Percentiles rank a stretch among this genome's conserved stretches.
Evolutionary conservation across 2,888 invertebrate species (phyloP).

Genomic region (Lymantria monacha): DNA sequence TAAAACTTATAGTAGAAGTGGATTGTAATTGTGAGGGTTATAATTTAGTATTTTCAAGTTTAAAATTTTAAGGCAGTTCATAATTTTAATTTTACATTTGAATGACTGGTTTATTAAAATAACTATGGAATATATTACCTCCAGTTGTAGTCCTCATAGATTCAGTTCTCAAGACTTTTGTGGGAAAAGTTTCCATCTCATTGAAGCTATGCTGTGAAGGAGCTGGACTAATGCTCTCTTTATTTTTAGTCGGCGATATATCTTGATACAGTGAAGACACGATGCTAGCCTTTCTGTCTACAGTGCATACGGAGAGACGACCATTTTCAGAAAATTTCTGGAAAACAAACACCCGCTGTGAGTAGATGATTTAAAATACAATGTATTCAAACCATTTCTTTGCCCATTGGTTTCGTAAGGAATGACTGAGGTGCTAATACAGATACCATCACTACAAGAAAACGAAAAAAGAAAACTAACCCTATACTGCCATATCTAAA

Average conservation of each 20-base stretch:
- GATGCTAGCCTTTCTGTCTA: conserved; percentile 73
- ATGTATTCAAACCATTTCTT: no score
- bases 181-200: conserved; percentile 45
- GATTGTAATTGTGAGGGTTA: no score
- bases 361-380: no score
- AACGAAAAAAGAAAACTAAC: no score
- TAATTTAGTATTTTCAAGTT: no score
- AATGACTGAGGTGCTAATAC: no score
- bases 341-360: conserved; percentile 12
- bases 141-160: conserved; percentile 54
- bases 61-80: no score
- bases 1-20: neutral
- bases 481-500: no score
- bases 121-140: conserved; percentile 18
- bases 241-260: conserved; percentile 63
- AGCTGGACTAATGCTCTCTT: conserved; percentile 63
- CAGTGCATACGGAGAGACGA: conserved; percentile 70
- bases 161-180: conserved; percentile 59
- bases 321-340: conserved; percentile 74
- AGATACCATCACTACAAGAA: no score
- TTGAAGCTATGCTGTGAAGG: conserved; percentile 69
- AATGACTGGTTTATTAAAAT: no score
- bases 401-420: no score
- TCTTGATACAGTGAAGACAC: conserved; percentile 73
- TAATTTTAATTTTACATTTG: no score